These are phyloP conservation scores for Pelecanoides urinatrix DNA, from an alignment of 2,113 vertebrate species.

Conservation along the genomic window DNA sequence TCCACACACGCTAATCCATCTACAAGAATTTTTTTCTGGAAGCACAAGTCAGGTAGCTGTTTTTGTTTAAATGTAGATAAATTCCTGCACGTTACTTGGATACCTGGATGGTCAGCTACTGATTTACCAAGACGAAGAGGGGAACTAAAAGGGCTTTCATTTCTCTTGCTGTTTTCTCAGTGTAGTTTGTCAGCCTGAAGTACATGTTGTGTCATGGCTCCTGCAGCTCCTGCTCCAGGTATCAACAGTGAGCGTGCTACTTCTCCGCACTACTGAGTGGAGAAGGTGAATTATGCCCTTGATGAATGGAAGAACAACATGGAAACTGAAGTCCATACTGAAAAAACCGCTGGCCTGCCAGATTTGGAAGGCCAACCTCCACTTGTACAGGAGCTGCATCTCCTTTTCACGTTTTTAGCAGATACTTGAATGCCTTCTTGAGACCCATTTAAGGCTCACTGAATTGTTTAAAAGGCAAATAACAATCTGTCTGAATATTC, in stretches of 20 bases:
- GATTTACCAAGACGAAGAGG: background rate
- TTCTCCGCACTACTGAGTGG: rapidly evolving
- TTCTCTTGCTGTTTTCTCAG: background rate
- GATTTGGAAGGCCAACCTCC: background rate
- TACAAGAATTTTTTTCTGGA: background rate
- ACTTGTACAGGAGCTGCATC: background rate
- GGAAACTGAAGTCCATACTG: background rate
- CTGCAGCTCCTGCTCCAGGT: background rate
- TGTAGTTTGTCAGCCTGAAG: background rate
- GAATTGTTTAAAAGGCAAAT: background rate
- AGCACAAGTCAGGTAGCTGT: background rate
- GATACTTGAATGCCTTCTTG: background rate
- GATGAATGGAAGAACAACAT: background rate
- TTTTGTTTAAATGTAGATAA: background rate
- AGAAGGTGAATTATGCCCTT: background rate
- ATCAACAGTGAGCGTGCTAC: background rate
- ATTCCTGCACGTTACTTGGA: background rate
- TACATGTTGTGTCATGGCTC: background rate
- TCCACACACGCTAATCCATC: background rate
- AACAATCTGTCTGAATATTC: background rate
- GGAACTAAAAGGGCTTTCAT: background rate
- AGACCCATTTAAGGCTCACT: background rate
- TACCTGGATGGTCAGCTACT: background rate
- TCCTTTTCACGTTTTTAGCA: background rate
- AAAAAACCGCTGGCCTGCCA: background rate